These are phyloP conservation scores for Tetrapedia diversipes DNA, from an alignment of 2,888 invertebrate species.

Conservation along the genomic window DNA sequence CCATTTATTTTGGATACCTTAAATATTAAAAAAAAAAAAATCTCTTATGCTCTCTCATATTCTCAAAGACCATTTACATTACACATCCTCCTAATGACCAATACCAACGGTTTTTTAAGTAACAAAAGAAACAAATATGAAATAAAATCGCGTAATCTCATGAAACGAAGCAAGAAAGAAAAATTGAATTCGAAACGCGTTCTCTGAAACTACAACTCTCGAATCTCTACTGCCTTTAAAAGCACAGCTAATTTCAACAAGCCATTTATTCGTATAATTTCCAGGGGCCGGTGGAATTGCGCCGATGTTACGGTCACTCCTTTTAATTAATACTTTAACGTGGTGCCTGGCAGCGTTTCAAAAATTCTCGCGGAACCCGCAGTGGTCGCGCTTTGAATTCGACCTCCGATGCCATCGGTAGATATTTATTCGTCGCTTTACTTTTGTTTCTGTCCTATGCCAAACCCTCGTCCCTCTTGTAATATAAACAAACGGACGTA, in stretches of 20 bases:
- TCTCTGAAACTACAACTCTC: neutral
- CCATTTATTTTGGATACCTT: too few species aligned
- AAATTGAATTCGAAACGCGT: too few species aligned
- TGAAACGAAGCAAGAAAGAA: too few species aligned
- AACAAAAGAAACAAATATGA: too few species aligned
- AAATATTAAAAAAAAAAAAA: too few species aligned
- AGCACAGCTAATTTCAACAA: neutral
- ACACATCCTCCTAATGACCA: too few species aligned
- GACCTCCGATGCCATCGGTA: slow-evolving; percentile 3
- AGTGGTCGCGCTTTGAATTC: slow-evolving; percentile 26
- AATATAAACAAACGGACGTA: neutral
- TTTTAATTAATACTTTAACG: slow-evolving; percentile 47
- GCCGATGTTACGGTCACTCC: neutral
- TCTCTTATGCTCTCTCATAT: too few species aligned
- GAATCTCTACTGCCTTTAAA: neutral
- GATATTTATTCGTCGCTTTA: slow-evolving; percentile 37
- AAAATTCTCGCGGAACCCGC: slow-evolving; percentile 19
- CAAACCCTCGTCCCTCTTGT: neutral
- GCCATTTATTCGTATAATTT: slow-evolving; percentile 5
- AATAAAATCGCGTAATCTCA: too few species aligned
- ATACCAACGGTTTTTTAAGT: too few species aligned
- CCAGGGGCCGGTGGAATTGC: too few species aligned
- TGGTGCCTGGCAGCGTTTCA: slow-evolving; percentile 39
- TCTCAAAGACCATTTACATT: too few species aligned
- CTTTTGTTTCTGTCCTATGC: neutral